Evolutionary conservation across 2,113 vertebrate genomes (phyloP).

Genomic region (Ramphastos sulfuratus): DNA sequence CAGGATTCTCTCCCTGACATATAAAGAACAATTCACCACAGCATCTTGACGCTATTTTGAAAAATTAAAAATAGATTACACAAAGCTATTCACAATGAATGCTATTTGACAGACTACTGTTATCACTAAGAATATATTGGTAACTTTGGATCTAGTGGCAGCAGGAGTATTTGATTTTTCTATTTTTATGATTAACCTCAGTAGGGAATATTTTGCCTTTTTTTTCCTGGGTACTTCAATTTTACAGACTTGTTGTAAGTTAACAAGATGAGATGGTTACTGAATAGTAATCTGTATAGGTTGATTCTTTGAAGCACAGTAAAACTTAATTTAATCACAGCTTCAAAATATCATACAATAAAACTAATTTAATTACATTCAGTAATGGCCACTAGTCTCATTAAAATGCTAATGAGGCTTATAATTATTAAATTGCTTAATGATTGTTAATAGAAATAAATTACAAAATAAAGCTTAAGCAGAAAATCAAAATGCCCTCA

Average conservation of each 20-base stretch:
- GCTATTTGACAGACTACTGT: neutral
- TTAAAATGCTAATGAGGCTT: constrained; percentile 89
- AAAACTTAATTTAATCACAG: constrained; percentile 83
- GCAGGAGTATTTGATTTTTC: constrained; percentile 38
- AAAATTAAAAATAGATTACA: constrained; percentile 46
- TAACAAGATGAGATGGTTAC: constrained; percentile 73
- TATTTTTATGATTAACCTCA: constrained; percentile 49
- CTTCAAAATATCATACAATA: constrained; percentile 80
- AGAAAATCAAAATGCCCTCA: constrained; percentile 76
- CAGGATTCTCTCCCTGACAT: constrained; percentile 18
- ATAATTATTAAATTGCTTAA: constrained; percentile 88
- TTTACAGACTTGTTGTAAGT: constrained; percentile 64
- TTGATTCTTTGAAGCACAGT: constrained; percentile 77
- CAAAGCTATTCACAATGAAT: constrained; percentile 10
- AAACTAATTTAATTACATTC: constrained; percentile 86
- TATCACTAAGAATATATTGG: constrained; percentile 8
- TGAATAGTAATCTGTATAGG: constrained; percentile 69
- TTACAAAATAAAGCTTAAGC: constrained; percentile 83
- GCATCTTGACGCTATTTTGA: neutral
- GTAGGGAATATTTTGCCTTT: constrained; percentile 47
- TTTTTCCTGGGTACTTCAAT: constrained; percentile 25
- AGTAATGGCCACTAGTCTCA: constrained; percentile 78
- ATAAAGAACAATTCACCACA: constrained; percentile 15
- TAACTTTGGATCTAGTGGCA: constrained; percentile 9
- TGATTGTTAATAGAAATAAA: constrained; percentile 82